Evolutionary conservation across 2,888 invertebrate species (phyloP).

Genomic region (Saturnia japonica): DNA sequence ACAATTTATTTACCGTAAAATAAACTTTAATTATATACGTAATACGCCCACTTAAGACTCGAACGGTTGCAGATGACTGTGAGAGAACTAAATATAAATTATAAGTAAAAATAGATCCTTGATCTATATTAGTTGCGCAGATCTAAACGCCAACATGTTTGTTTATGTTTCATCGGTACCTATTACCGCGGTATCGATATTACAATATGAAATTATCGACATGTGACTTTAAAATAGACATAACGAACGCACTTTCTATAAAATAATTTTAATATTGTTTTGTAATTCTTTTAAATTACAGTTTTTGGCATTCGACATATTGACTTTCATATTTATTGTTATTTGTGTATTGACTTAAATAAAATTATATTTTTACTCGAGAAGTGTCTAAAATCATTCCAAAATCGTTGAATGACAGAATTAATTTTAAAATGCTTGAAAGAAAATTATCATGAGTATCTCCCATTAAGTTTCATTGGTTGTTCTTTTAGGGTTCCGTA

Average conservation of each 20-base stretch:
- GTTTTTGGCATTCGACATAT: too few species aligned
- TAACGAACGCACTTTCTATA: too few species aligned
- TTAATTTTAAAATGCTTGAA: background rate
- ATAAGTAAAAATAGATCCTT: slow-evolving; percentile 7
- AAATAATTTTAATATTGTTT: too few species aligned
- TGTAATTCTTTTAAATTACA: too few species aligned
- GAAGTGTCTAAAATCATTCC: too few species aligned
- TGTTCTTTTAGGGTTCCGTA: too few species aligned
- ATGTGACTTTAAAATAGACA: background rate
- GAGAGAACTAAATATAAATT: slow-evolving; percentile 2
- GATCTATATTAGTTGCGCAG: slow-evolving; percentile 11
- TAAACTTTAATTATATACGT: background rate
- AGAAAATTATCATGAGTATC: background rate
- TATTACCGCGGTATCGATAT: background rate
- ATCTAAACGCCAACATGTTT: slow-evolving; percentile 2
- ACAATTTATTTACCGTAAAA: background rate
- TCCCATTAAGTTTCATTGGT: too few species aligned
- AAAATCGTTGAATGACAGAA: background rate
- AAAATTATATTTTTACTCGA: too few species aligned
- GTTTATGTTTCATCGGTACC: background rate
- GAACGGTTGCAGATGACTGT: slow-evolving; percentile 4
- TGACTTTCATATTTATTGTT: too few species aligned
- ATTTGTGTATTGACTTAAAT: background rate
- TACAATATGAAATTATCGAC: background rate
- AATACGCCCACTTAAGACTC: background rate